Percentiles rank a stretch among this genome's conserved stretches.
phyloP scores from a whole-genome alignment of 2,113 vertebrate genomes.

The Arizona elegans region DNA sequence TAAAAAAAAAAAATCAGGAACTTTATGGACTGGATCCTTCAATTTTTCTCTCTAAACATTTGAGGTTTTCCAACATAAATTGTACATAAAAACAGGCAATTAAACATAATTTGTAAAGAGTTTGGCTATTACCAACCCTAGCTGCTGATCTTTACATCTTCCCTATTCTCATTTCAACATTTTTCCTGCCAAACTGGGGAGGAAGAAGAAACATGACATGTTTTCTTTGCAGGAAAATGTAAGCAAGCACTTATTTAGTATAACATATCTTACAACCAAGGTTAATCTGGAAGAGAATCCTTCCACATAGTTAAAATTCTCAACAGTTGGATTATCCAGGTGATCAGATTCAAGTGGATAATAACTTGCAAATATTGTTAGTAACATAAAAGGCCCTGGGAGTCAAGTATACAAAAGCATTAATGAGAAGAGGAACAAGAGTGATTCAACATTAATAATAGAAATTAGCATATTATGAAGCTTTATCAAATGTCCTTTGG shows the following conservation, averaged over 20 bases:
- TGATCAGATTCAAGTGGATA: slow-evolving; percentile 16
- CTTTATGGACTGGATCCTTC: slow-evolving; percentile 6
- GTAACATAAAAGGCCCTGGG: slow-evolving; percentile 34
- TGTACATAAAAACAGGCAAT: not conserved
- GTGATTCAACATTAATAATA: slow-evolving; percentile 25
- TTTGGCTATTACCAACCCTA: not conserved
- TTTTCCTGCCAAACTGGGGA: not conserved
- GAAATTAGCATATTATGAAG: slow-evolving; percentile 48
- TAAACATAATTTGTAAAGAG: slow-evolving; percentile 10
- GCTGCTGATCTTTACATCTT: not conserved
- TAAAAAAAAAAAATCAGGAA: not conserved
- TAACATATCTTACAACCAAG: not conserved
- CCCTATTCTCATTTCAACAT: not conserved
- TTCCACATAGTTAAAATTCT: not conserved
- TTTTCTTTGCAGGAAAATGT: not conserved
- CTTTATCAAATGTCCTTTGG: slow-evolving; percentile 7
- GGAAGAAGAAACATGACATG: not conserved
- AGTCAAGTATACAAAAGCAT: slow-evolving; percentile 57
- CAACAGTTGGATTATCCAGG: slow-evolving; percentile 12
- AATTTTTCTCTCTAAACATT: not conserved
- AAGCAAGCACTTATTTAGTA: not conserved
- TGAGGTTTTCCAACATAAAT: not conserved
- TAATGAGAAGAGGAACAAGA: slow-evolving; percentile 32
- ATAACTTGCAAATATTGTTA: slow-evolving; percentile 10
- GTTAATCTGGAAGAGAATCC: not conserved